phyloP scores from a whole-genome alignment of 2,113 vertebrate genomes.

The Sebastes schlegelii region DNA sequence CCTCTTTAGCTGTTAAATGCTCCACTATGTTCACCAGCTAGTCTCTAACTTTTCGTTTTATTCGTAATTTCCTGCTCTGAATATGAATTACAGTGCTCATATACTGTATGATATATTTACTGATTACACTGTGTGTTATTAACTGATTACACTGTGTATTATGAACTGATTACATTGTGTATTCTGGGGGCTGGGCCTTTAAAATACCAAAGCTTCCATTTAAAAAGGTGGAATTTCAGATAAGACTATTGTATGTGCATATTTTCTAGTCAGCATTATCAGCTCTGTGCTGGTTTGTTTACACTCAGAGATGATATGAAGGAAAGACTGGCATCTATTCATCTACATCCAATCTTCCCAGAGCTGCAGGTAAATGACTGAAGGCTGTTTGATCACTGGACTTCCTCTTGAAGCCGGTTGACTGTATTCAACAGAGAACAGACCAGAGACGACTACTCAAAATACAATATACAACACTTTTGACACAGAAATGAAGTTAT shows the following conservation, averaged over 20 bases:
- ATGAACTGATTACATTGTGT: neutral
- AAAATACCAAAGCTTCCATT: neutral
- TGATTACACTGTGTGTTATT: neutral
- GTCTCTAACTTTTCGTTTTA: too few relatives aligned
- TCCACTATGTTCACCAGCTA: neutral
- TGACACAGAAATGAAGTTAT: too few relatives aligned
- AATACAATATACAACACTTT: too few relatives aligned
- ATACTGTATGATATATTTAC: neutral
- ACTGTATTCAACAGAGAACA: too few relatives aligned
- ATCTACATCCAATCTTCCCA: neutral
- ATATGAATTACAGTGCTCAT: neutral
- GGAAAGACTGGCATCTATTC: neutral
- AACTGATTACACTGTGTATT: too few relatives aligned
- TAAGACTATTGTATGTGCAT: constrained; percentile 22
- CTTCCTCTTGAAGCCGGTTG: too few relatives aligned
- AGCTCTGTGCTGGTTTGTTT: constrained; percentile 7
- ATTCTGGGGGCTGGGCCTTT: neutral
- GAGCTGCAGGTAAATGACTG: neutral
- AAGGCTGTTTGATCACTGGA: neutral
- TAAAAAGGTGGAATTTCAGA: constrained; percentile 34
- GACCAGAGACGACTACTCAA: too few relatives aligned
- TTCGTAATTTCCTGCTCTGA: neutral
- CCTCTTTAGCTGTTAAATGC: neutral
- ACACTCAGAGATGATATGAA: neutral
- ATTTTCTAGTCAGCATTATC: neutral